These are phyloP conservation scores for Pachymerium ferrugineum DNA, from an alignment of 2,888 invertebrate genomes.

Conservation along the genomic window DNA sequence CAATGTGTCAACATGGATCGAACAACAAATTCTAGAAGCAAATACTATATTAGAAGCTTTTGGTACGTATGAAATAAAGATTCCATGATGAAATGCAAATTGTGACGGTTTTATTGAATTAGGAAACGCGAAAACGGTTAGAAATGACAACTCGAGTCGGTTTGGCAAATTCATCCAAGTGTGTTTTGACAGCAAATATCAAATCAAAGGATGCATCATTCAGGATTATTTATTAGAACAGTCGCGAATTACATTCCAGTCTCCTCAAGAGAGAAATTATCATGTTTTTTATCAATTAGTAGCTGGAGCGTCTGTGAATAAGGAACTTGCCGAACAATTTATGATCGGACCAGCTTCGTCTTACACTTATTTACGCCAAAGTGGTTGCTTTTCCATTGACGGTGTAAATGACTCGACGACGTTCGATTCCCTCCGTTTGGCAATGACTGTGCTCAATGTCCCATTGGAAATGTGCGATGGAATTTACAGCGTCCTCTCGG, in stretches of 20 bases:
- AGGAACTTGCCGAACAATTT: conserved; percentile 62
- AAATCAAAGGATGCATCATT: conserved; percentile 84
- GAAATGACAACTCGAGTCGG: conserved; percentile 86
- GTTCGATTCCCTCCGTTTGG: conserved; percentile 77
- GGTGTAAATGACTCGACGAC: conserved; percentile 62
- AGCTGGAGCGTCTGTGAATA: conserved; percentile 66
- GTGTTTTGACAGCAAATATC: conserved; percentile 79
- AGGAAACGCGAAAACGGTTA: conserved; percentile 89
- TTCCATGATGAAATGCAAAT: conserved; percentile 27
- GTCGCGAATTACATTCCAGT: conserved; percentile 83
- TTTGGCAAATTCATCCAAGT: conserved; percentile 96
- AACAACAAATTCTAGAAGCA: conserved; percentile 88
- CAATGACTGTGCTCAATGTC: conserved; percentile 82
- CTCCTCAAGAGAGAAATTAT: conserved; percentile 79
- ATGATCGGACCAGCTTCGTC: conserved; percentile 67
- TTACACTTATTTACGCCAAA: conserved; percentile 71
- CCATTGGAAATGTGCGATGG: conserved; percentile 80
- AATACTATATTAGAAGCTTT: conserved; percentile 90
- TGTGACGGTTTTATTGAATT: conserved; percentile 37
- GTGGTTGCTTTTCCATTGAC: conserved; percentile 62
- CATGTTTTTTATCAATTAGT: conserved; percentile 88
- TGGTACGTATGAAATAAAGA: conserved; percentile 54
- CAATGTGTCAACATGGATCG: conserved; percentile 83
- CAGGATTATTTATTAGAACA: conserved; percentile 86
- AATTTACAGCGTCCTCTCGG: conserved; percentile 78